phyloP scores from a whole-genome alignment of 2,113 vertebrate genomes.

The Nymphicus hollandicus region DNA sequence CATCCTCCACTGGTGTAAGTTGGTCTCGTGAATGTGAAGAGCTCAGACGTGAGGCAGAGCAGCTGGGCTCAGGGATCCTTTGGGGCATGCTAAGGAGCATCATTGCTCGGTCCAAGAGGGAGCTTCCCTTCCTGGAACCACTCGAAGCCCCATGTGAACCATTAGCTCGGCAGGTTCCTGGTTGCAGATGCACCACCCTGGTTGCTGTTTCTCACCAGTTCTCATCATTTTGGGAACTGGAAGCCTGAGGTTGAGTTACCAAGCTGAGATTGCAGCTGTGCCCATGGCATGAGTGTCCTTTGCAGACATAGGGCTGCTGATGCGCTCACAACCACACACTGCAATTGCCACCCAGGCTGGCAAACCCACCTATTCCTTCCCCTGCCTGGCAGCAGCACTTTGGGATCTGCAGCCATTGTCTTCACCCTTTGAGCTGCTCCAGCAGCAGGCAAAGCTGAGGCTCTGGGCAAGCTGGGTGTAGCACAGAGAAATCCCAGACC shows the following conservation, averaged over 20 bases:
- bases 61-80: not conserved
- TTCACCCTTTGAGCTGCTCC: not conserved
- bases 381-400: not conserved
- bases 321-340: rapidly evolving
- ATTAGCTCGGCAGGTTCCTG: rapidly evolving
- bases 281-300: rapidly evolving
- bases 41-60: rapidly evolving
- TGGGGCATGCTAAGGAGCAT: not conserved
- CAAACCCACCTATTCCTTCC: not conserved
- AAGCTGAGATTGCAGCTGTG: not conserved
- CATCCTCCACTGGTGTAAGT: rapidly evolving
- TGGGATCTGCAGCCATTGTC: not conserved
- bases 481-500: not conserved
- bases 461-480: not conserved
- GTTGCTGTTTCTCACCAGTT: not conserved
- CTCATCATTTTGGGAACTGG: not conserved
- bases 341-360: not conserved
- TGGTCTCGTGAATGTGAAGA: rapidly evolving
- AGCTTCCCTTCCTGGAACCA: not conserved
- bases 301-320: not conserved
- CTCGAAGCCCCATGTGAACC: rapidly evolving
- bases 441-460: not conserved
- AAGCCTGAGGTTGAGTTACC: not conserved
- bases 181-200: not conserved
- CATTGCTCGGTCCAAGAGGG: rapidly evolving